These are phyloP conservation scores for Phaetusa simplex DNA, from an alignment of 2,113 vertebrate genomes.

Conservation along the genomic window DNA sequence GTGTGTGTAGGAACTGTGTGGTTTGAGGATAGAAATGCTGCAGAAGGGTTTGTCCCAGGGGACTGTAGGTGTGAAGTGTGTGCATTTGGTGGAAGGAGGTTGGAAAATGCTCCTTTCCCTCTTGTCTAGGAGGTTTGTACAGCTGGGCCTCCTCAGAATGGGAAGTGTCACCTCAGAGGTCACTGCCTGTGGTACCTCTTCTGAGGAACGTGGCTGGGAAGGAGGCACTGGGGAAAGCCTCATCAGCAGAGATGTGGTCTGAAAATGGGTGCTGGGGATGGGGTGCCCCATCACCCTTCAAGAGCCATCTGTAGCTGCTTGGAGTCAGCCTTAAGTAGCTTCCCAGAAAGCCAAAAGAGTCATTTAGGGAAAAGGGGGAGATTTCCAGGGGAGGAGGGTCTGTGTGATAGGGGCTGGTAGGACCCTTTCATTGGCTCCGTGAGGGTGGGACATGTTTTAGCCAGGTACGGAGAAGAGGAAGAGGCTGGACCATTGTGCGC, in stretches of 20 bases:
- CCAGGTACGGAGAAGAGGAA: not conserved
- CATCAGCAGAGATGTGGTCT: not conserved
- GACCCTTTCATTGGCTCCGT: not conserved
- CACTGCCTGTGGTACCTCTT: not conserved
- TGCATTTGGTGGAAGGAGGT: not conserved
- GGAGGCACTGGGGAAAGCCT: not conserved
- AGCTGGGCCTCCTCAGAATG: not conserved
- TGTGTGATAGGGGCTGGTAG: not conserved
- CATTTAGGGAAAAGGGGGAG: not conserved
- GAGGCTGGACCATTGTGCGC: not conserved
- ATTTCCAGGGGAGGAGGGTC: not conserved
- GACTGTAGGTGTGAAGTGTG: fast-evolving
- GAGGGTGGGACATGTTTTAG: not conserved
- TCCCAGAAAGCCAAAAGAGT: not conserved
- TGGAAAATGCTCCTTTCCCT: not conserved
- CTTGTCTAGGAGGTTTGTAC: not conserved
- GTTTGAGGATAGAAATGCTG: not conserved
- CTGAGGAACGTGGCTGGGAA: not conserved
- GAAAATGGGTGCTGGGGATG: not conserved
- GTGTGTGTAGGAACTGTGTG: not conserved
- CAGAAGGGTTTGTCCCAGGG: not conserved
- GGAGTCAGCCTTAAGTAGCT: not conserved
- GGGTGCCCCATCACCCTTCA: not conserved
- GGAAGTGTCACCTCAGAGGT: not conserved
- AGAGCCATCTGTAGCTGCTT: not conserved